Base-by-base conservation (phyloP, 2,797 vertebrate species). In the Sternotherus odoratus region DNA sequence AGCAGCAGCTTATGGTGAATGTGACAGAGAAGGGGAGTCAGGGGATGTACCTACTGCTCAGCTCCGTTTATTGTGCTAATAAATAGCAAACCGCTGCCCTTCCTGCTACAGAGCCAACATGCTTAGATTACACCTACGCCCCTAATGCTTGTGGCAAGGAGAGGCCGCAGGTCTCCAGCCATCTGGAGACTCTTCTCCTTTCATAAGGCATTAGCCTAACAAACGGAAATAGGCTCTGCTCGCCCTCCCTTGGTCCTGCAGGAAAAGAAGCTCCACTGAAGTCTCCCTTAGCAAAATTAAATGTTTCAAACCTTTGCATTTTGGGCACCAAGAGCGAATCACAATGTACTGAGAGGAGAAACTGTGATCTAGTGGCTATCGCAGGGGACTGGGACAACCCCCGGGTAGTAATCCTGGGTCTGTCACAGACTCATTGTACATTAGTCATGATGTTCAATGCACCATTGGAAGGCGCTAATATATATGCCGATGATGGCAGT, bases 391-490 rank as follows among this genome's bases (percentile, higher is more conserved):
- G n/a, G 63, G 19, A 36, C n/a, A 72, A 72, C 23, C 43, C 12
- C 6, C 28, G 69, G 39, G 24, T 15, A 43, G 12, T 23, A 39
- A 8, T 19, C 60, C 0, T 2, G 21, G 36, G 19, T 17, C 26
- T 72, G 74, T 6, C 23, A 5, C 0, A 1, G 83, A 75, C 69
- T 17, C 2, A 1, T 75, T 33, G 79, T 0, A 1, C 12, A 43
- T 79, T 53, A 1, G 23, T 7, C 0, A 0, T 82, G 57, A 6
- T 60, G 82, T 60, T 26, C 8, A 4, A 2, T 0, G 1, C 0
- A 0, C 8, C 6, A 43, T 8, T 30, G 49, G 24, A 56, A n/a
- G 48, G 46, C 7, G n/a, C n/a, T 54, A 39, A 79, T 1, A 1
- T 1, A 2, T 49, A 43, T 43, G 10, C 66, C 8, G 33, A 51